A percentile compares a stretch with the other conserved stretches of the same genome.
Conservation (phyloP, 2,888 invertebrate genomes). For the Dolichomitus sp. region DNA sequence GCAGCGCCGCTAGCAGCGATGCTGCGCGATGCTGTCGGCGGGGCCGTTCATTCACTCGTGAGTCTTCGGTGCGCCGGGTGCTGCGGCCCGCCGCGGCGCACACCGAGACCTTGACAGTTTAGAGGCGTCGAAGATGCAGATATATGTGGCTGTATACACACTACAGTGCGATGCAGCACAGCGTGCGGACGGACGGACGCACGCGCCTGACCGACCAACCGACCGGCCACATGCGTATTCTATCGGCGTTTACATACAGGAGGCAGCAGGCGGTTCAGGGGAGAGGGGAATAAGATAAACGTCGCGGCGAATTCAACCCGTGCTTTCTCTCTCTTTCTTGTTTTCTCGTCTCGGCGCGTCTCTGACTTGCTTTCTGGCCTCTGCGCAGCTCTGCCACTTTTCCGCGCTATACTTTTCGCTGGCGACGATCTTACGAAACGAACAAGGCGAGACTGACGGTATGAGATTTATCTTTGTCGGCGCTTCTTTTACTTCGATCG, state of each 20-base stretch:
- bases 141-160: constrained; percentile 40
- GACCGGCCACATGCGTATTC: constrained; percentile 58
- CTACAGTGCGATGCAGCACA: constrained; percentile 5
- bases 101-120: constrained; percentile 74
- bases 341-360: constrained; percentile 8
- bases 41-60: constrained; percentile 65
- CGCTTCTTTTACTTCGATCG: not conserved
- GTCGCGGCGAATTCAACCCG: constrained; percentile 55
- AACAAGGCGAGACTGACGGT: not conserved
- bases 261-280: not conserved
- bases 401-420: constrained; percentile 5
- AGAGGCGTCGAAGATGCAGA: constrained; percentile 72
- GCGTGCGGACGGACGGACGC: constrained; percentile 19
- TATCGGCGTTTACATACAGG: constrained; percentile 54
- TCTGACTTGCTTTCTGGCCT: not conserved
- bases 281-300: constrained; percentile 41
- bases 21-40: constrained; percentile 52
- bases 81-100: constrained; percentile 32
- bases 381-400: constrained; percentile 10
- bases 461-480: constrained; percentile 15
- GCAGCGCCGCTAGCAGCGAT: constrained; percentile 15
- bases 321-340: constrained; percentile 48
- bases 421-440: not conserved
- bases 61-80: constrained; percentile 30
- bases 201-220: constrained; percentile 34